phyloP scores from a whole-genome alignment of 2,113 vertebrate species.

The Myotis davidii region DNA sequence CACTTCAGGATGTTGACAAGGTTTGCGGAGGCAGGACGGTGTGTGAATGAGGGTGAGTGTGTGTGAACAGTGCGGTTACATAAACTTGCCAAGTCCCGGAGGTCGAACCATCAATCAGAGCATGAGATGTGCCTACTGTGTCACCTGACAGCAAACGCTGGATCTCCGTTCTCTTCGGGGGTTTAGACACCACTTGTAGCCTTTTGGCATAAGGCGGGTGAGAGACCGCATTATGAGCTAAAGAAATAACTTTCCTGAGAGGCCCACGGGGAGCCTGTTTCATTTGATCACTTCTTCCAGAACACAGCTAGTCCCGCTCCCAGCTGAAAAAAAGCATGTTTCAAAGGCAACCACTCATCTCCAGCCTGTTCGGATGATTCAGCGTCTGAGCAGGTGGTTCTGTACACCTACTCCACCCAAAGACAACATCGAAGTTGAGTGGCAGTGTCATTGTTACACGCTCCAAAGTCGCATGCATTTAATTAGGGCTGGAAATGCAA shows the following conservation, averaged over 20 bases:
- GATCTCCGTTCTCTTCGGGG: not conserved
- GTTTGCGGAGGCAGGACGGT: not conserved
- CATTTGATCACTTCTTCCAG: conserved; percentile 47
- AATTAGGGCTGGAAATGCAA: conserved; percentile 16
- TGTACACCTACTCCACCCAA: not conserved
- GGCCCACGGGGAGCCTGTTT: not conserved
- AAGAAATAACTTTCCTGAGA: conserved; percentile 28
- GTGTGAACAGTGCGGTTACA: not conserved
- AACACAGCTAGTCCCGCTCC: not conserved
- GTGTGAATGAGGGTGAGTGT: not conserved
- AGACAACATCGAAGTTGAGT: not conserved
- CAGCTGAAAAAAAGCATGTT: not conserved
- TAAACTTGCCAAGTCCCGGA: conserved; percentile 30
- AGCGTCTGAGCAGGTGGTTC: not conserved
- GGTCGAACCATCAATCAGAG: conserved; percentile 33
- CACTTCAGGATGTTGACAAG: not conserved
- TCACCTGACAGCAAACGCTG: not conserved
- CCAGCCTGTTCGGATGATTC: not conserved
- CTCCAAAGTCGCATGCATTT: not conserved
- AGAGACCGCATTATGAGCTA: not conserved
- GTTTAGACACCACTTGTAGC: not conserved
- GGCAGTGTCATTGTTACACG: accelerated
- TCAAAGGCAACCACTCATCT: conserved; percentile 33
- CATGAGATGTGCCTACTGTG: not conserved
- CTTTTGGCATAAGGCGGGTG: not conserved